Conservation (phyloP, 2,113 vertebrate genomes). For the Fregetta grallaria region DNA sequence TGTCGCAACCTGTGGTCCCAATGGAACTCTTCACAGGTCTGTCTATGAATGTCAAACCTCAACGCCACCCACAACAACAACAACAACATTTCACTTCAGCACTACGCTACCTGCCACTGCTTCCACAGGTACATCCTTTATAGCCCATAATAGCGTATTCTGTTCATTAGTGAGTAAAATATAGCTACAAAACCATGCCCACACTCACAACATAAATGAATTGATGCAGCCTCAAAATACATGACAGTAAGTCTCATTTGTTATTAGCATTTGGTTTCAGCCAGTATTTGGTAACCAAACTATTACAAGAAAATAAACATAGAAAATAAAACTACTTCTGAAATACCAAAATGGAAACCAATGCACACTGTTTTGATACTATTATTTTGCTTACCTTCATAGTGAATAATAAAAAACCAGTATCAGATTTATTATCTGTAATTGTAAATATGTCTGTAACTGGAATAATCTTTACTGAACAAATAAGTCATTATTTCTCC, state of each 20-base stretch:
- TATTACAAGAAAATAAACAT: not conserved
- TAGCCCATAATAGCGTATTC: not conserved
- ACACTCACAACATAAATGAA: not conserved
- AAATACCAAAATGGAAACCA: not conserved
- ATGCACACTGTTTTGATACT: not conserved
- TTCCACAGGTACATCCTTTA: conserved; percentile 43
- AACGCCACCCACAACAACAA: conserved; percentile 18
- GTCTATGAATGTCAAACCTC: conserved; percentile 38
- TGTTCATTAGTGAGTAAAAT: not conserved
- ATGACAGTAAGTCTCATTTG: not conserved
- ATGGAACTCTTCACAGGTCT: conserved; percentile 74
- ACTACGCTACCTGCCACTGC: conserved; percentile 23
- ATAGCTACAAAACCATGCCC: not conserved
- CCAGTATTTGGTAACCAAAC: not conserved
- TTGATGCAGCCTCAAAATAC: not conserved
- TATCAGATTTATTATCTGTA: not conserved
- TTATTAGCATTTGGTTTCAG: not conserved
- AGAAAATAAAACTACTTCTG: not conserved
- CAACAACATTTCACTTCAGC: conserved; percentile 66
- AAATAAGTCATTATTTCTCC: not conserved
- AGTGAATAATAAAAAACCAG: not conserved
- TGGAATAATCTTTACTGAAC: not conserved
- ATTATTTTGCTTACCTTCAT: not conserved
- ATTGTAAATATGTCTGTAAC: not conserved
- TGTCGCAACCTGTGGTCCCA: conserved; percentile 74